phyloP scores from a whole-genome alignment of 2,888 invertebrate genomes.

The Chouioia cunea region DNA sequence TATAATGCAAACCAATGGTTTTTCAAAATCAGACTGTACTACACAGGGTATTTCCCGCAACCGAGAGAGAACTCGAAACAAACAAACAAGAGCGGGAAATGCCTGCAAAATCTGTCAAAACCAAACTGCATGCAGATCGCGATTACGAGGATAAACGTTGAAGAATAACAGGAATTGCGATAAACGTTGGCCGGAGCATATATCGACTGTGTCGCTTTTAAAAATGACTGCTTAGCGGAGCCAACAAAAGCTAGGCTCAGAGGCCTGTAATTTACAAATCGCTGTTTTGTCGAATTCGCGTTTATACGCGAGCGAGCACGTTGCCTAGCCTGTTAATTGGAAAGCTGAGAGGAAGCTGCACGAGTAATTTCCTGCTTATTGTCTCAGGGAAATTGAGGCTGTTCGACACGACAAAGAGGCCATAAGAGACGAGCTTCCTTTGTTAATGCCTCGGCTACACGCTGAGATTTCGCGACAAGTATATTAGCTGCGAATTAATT shows the following conservation, averaged over 20 bases:
- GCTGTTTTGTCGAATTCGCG: conserved; percentile 1
- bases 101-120: no score
- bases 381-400: conserved; percentile 40
- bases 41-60: no score
- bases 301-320: background rate
- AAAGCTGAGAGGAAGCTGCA: conserved; percentile 15
- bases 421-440: conserved; percentile 6
- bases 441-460: conserved; percentile 12
- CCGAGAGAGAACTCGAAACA: no score
- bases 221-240: no score
- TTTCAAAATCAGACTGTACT: no score
- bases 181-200: no score
- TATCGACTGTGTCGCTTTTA: no score
- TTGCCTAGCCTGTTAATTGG: conserved; percentile 16
- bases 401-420: conserved; percentile 23
- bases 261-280: conserved; percentile 12
- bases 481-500: conserved; percentile 10
- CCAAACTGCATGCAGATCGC: no score
- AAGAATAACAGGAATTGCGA: no score
- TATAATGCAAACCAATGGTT: no score
- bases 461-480: background rate
- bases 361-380: conserved; percentile 44
- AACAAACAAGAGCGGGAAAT: no score
- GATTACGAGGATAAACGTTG: no score
- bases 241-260: background rate